Conservation (phyloP, 2,797 vertebrate species). For the Smutsia temminckii region DNA sequence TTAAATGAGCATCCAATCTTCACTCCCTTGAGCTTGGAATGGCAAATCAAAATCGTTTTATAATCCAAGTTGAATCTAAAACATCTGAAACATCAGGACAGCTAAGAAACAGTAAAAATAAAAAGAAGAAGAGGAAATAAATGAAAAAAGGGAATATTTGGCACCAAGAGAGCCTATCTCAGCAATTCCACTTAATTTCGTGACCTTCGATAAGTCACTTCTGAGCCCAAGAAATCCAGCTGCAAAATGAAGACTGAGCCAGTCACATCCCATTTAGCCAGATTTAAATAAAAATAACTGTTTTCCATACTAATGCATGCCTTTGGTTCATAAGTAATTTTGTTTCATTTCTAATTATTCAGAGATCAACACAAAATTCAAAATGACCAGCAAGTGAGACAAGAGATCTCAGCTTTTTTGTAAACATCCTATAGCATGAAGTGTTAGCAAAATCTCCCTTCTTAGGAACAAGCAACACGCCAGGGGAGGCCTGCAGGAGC, state of each 20-base stretch:
- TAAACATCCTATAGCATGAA: not conserved
- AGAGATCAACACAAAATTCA: not conserved
- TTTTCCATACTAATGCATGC: not conserved
- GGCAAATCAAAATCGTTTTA: not conserved
- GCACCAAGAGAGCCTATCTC: not conserved
- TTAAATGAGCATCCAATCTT: not conserved
- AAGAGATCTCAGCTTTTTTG: not conserved
- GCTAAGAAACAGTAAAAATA: not conserved
- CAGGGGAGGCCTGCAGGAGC: not conserved
- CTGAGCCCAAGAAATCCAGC: not conserved
- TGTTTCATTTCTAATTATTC: constrained; percentile 8
- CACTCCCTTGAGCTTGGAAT: not conserved
- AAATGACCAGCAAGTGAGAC: not conserved
- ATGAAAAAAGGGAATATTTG: not conserved
- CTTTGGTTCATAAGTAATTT: not conserved
- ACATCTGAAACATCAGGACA: not conserved
- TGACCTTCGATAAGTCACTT: not conserved
- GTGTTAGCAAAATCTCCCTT: constrained; percentile 48
- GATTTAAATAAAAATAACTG: not conserved
- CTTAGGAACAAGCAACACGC: not conserved
- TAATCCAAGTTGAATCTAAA: not conserved
- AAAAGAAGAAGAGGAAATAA: not conserved
- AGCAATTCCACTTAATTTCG: not conserved
- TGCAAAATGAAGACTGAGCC: not conserved
- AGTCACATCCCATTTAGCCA: not conserved